Conservation (phyloP, 2,888 invertebrate genomes). For the Byasa hedistus region DNA sequence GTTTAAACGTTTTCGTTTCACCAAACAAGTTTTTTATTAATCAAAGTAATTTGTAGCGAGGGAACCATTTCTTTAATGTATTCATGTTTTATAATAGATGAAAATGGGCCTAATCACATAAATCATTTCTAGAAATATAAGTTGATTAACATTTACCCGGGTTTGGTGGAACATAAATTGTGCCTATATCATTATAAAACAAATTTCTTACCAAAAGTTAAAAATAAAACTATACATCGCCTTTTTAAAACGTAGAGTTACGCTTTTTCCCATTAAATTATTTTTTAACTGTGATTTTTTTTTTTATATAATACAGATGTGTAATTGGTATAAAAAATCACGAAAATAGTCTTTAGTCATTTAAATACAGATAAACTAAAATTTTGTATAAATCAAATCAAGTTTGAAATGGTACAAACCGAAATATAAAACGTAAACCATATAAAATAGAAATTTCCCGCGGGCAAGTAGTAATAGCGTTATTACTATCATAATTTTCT, state of each 20-base stretch:
- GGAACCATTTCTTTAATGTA: neutral
- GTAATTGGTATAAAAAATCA: neutral
- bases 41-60: neutral
- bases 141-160: neutral
- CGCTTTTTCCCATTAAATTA: too few relatives aligned
- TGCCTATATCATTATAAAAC: neutral
- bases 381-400: neutral
- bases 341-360: neutral
- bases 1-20: neutral
- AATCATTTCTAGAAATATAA: neutral
- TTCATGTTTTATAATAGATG: neutral
- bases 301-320: neutral
- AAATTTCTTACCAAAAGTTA: neutral
- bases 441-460: neutral
- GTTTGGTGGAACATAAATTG: neutral
- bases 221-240: too few relatives aligned
- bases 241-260: too few relatives aligned
- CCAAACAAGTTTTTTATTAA: neutral
- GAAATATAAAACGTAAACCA: neutral
- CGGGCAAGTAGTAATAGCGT: conserved; percentile 2
- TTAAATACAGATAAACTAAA: neutral
- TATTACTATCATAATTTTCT: conserved; percentile 4
- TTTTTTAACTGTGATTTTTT: neutral
- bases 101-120: neutral
- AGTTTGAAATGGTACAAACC: neutral